phyloP scores from a whole-genome alignment of 2,113 vertebrate genomes.

The Colossoma macropomum region DNA sequence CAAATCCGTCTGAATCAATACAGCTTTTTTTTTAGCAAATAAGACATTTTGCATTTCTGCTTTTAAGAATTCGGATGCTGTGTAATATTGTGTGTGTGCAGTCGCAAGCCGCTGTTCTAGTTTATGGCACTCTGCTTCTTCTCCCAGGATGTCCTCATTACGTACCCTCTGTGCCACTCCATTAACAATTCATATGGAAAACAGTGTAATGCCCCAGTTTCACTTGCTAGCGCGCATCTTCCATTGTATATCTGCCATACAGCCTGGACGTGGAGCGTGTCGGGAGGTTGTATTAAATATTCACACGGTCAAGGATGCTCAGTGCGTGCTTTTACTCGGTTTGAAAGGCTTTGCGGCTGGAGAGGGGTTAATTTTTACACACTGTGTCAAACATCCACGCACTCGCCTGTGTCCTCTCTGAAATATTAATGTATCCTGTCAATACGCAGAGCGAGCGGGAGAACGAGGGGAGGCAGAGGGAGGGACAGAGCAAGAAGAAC shows the following conservation, averaged over 20 bases:
- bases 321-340: background rate
- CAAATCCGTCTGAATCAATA: background rate
- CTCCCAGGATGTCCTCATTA: slow-evolving; percentile 14
- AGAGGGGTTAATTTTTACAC: slow-evolving; percentile 41
- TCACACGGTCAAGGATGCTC: slow-evolving; percentile 2
- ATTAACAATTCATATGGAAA: slow-evolving; percentile 30
- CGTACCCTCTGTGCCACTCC: background rate
- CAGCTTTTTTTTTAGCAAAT: background rate
- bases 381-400: slow-evolving; percentile 35
- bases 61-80: slow-evolving; percentile 1
- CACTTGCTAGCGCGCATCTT: background rate
- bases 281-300: background rate
- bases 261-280: background rate
- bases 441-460: slow-evolving; percentile 18
- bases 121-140: background rate
- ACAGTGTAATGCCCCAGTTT: background rate
- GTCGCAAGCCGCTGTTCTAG: background rate
- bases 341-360: background rate
- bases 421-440: slow-evolving; percentile 53
- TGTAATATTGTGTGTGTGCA: background rate
- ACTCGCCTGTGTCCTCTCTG: slow-evolving; percentile 38
- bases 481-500: background rate
- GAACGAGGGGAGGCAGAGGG: background rate
- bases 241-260: background rate
- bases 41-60: background rate